Conservation (phyloP, 2,888 invertebrate species). For the Cheilosia variabilis region DNA sequence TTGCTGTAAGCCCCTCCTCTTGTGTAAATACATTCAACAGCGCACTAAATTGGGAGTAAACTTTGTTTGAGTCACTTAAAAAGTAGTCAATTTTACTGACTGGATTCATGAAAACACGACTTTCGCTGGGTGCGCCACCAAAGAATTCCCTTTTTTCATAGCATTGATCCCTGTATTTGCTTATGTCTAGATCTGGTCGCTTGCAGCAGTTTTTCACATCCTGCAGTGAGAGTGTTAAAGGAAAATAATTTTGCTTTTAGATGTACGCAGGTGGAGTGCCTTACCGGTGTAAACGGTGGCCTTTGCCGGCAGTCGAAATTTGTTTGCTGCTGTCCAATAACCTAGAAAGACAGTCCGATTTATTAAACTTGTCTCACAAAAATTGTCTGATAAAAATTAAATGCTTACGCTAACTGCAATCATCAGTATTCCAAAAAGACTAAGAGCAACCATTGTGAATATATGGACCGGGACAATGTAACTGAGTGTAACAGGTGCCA, state of each 20-base stretch:
- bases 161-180: conserved; percentile 27
- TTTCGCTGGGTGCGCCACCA: neutral
- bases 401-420: conserved; percentile 1
- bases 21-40: conserved; percentile 50
- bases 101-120: conserved; percentile 40
- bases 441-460: neutral
- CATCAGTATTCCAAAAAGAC: neutral
- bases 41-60: conserved; percentile 31
- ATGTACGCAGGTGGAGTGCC: neutral
- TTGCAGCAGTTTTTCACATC: conserved; percentile 52
- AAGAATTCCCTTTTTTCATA: conserved; percentile 8
- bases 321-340: neutral
- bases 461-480: neutral
- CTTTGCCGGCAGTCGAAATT: conserved; percentile 1
- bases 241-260: neutral
- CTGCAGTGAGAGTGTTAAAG: conserved; percentile 8
- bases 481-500: neutral
- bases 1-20: conserved; percentile 28
- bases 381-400: neutral
- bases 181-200: conserved; percentile 6
- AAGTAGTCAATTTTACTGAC: conserved; percentile 14
- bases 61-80: no score
- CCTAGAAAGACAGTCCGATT: neutral
- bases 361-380: neutral
- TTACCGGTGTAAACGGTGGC: conserved; percentile 8